Evolutionary conservation across 2,113 vertebrate genomes (phyloP).

Genomic region (Pygoscelis adeliae): DNA sequence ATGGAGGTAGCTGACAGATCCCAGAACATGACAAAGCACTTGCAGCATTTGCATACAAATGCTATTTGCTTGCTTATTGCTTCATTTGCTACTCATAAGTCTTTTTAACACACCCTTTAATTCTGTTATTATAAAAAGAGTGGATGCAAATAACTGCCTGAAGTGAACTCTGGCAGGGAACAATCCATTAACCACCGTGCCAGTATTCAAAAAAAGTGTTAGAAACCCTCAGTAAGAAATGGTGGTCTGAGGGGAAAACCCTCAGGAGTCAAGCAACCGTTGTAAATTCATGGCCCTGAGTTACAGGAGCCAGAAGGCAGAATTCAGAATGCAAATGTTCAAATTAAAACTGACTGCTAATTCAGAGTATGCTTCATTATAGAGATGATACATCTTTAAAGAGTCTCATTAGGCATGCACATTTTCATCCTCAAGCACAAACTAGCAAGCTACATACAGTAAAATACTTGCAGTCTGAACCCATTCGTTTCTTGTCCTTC

Average conservation of each 20-base stretch:
- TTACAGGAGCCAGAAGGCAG: not conserved
- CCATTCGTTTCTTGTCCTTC: not conserved
- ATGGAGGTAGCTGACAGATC: not conserved
- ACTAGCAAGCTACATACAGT: not conserved
- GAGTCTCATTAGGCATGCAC: not conserved
- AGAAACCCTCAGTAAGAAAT: not conserved
- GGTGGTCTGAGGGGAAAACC: not conserved
- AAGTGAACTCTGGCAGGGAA: not conserved
- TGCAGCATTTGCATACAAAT: not conserved
- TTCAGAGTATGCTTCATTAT: not conserved
- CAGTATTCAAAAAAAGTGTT: not conserved
- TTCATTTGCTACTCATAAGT: not conserved
- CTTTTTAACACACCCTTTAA: conserved; percentile 29
- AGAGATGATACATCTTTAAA: not conserved
- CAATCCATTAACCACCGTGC: not conserved
- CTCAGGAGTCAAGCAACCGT: not conserved
- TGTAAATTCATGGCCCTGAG: not conserved
- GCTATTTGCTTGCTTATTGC: conserved; percentile 3
- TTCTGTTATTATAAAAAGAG: conserved; percentile 16
- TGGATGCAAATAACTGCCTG: conserved; percentile 1
- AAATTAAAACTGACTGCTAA: conserved; percentile 11
- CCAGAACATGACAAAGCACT: conserved; percentile 12
- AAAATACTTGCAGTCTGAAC: not conserved
- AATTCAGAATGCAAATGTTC: not conserved
- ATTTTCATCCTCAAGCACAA: not conserved